Evolutionary conservation across 2,113 vertebrate genomes (phyloP).

Genomic region (Machaerirhynchus nigripectus): DNA sequence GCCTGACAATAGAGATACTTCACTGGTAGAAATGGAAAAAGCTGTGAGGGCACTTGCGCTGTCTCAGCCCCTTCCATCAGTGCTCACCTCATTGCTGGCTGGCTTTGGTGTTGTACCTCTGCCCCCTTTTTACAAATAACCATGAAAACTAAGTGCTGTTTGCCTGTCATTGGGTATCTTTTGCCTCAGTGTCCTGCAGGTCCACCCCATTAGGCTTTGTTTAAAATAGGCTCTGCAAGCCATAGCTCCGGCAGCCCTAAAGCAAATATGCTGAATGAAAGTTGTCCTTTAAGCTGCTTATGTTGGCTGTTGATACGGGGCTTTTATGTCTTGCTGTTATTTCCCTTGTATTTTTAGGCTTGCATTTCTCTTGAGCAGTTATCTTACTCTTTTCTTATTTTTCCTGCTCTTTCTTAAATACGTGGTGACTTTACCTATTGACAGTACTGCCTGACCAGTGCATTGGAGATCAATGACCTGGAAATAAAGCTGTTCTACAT

Average conservation of each 20-base stretch:
- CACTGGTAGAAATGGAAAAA: neutral
- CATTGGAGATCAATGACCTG: slow-evolving; percentile 33
- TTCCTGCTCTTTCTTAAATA: neutral
- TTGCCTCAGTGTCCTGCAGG: neutral
- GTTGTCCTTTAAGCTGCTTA: slow-evolving; percentile 20
- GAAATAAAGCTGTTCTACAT: slow-evolving; percentile 20
- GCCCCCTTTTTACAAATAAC: neutral
- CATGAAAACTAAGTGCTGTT: neutral
- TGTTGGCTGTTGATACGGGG: neutral
- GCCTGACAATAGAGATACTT: neutral
- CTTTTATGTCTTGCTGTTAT: neutral
- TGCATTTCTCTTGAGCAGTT: neutral
- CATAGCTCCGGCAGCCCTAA: neutral
- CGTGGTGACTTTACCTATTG: neutral
- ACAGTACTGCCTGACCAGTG: neutral
- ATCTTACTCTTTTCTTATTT: neutral
- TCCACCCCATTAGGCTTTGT: neutral
- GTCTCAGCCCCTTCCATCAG: neutral
- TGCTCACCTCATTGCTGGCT: neutral
- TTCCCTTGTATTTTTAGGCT: slow-evolving; percentile 6
- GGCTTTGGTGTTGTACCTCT: neutral
- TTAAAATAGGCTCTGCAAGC: neutral
- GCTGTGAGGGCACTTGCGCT: neutral
- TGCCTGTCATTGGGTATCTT: neutral
- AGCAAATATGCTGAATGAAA: slow-evolving; percentile 8